phyloP scores from a whole-genome alignment of 2,888 invertebrate genomes.

The Pseudococcus longispinus region DNA sequence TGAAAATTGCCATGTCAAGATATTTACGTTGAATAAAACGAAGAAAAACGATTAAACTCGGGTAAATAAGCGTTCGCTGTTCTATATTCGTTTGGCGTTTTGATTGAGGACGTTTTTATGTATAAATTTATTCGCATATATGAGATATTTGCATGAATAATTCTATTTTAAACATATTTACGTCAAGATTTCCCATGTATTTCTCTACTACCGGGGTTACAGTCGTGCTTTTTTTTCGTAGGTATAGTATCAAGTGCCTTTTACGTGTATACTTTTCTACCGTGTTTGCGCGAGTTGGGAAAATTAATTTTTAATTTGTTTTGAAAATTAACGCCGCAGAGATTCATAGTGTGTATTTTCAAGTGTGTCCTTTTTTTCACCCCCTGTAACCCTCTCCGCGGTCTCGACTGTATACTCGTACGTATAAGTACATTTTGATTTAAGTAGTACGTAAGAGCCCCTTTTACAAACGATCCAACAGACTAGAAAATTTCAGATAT shows the following conservation, averaged over 20 bases:
- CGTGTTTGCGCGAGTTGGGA: neutral
- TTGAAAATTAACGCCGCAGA: neutral
- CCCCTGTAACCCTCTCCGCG: too few relatives aligned
- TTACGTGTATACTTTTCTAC: neutral
- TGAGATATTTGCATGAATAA: neutral
- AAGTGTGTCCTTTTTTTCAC: neutral
- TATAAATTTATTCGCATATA: neutral
- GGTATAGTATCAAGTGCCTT: neutral
- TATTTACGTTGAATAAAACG: neutral
- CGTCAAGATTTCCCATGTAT: neutral
- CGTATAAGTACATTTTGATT: neutral
- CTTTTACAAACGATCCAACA: neutral
- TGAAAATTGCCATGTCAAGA: conserved; percentile 12
- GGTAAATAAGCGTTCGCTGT: neutral
- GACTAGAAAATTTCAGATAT: neutral
- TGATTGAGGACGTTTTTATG: conserved; percentile 6
- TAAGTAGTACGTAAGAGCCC: neutral
- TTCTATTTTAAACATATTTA: neutral
- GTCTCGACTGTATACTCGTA: neutral
- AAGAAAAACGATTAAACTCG: conserved; percentile 6
- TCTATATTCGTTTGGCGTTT: conserved; percentile 7
- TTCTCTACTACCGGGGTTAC: neutral
- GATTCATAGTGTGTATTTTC: too few relatives aligned
- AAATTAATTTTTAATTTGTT: conserved; percentile 18
- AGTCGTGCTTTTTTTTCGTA: neutral